phyloP scores from a whole-genome alignment of 2,797 vertebrate species.

The Cyprinella venusta region DNA sequence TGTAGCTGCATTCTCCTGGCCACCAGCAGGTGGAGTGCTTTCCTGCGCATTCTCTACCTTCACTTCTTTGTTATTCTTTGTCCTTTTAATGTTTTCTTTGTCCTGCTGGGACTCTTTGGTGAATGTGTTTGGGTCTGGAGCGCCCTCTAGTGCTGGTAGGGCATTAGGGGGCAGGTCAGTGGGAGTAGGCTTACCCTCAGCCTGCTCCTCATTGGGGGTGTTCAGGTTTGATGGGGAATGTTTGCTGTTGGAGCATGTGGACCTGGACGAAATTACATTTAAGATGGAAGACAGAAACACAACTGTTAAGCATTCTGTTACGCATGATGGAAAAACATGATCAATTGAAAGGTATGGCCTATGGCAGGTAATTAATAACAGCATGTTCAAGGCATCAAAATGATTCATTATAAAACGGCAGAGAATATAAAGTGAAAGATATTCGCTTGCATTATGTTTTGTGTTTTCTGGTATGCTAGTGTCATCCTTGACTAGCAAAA shows the following conservation, averaged over 20 bases:
- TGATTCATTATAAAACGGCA: not conserved
- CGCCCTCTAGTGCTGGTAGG: constrained; percentile 66
- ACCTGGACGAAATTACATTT: constrained; percentile 58
- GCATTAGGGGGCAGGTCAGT: constrained; percentile 67
- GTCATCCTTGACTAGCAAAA: not conserved
- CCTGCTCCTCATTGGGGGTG: constrained; percentile 69
- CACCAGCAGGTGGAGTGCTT: constrained; percentile 58
- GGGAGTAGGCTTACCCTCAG: constrained; percentile 69
- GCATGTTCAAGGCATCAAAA: not conserved
- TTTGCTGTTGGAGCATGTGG: constrained; percentile 71
- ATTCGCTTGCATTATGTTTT: constrained; percentile 1
- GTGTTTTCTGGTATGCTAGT: not conserved
- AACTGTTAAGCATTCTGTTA: not conserved
- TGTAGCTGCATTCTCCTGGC: constrained; percentile 65
- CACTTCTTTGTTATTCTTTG: constrained; percentile 73
- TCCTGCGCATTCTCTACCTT: constrained; percentile 64
- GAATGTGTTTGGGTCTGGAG: constrained; percentile 56
- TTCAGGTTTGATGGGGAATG: constrained; percentile 71
- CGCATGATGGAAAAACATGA: not conserved
- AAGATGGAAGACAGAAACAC: not conserved
- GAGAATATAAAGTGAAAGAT: not conserved
- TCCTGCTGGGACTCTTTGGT: constrained; percentile 68
- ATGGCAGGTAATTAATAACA: not conserved
- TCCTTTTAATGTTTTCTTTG: constrained; percentile 74
- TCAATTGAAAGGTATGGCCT: not conserved